phyloP scores from a whole-genome alignment of 2,888 invertebrate genomes.

The Craniophora ligustri region DNA sequence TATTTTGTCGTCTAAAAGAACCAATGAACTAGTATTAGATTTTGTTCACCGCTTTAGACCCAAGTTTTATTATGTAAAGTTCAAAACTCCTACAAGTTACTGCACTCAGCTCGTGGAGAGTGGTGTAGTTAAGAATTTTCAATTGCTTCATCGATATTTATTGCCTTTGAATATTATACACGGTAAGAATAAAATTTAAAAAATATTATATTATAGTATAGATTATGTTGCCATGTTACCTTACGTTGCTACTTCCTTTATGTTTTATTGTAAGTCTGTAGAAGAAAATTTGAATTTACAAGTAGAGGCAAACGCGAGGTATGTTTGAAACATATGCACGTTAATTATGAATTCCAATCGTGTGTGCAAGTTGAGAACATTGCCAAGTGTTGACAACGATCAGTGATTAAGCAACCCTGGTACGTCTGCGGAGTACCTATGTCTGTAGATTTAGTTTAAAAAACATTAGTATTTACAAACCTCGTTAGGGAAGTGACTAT shows the following conservation, averaged over 20 bases:
- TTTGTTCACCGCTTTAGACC: slow-evolving; percentile 25
- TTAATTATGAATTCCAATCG: slow-evolving; percentile 21
- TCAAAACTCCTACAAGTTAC: slow-evolving; percentile 35
- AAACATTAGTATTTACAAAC: not conserved
- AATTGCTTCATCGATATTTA: slow-evolving; percentile 59
- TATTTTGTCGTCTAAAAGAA: slow-evolving; percentile 28
- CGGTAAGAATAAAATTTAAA: slow-evolving; percentile 23
- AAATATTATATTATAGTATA: slow-evolving; percentile 23
- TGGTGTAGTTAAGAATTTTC: slow-evolving; percentile 62
- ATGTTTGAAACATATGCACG: slow-evolving; percentile 5
- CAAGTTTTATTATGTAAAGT: slow-evolving; percentile 60
- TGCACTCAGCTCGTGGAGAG: slow-evolving; percentile 46
- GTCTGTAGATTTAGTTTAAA: not conserved
- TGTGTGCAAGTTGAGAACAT: slow-evolving; percentile 4
- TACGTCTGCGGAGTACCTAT: slow-evolving; percentile 2
- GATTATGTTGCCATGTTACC: slow-evolving; percentile 1
- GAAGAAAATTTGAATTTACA: slow-evolving; percentile 26
- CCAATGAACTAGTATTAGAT: slow-evolving; percentile 39
- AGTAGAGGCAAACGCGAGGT: slow-evolving; percentile 9
- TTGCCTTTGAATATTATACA: slow-evolving; percentile 44
- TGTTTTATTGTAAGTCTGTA: not conserved
- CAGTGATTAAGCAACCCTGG: slow-evolving; percentile 3
- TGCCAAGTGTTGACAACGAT: slow-evolving; percentile 16
- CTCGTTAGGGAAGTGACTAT: not conserved
- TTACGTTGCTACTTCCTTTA: not conserved